Evolutionary conservation across 2,888 invertebrate genomes (phyloP).

Genomic region (Tenodera sinensis): DNA sequence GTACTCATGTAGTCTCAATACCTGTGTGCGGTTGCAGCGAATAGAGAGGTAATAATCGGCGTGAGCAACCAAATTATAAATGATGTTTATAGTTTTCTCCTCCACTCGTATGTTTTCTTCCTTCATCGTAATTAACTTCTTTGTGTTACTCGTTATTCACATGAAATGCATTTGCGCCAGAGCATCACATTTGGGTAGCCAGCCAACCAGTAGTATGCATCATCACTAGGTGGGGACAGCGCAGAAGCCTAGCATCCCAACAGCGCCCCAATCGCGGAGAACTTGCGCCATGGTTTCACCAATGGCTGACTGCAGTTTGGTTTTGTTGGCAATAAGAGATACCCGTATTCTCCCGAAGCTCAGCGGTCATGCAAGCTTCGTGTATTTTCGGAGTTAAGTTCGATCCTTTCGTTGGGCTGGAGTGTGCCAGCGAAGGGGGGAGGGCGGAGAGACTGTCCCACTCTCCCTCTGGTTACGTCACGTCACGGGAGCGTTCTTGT

Average conservation of each 20-base stretch:
- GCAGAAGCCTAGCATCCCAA: background rate
- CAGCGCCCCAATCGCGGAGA: constrained; percentile 12
- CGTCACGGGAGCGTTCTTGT: background rate
- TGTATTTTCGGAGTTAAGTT: constrained; percentile 1
- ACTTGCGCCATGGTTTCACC: constrained; percentile 22
- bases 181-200: constrained; percentile 8
- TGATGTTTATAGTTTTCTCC: constrained; percentile 11
- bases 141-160: constrained; percentile 5
- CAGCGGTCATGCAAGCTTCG: background rate
- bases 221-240: background rate
- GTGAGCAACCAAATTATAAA: constrained; percentile 12
- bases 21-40: too few species aligned
- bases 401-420: background rate
- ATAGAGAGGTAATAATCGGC: background rate
- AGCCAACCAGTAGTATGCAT: constrained; percentile 11
- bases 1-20: too few species aligned
- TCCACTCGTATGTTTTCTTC: background rate
- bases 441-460: background rate
- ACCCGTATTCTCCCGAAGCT: background rate
- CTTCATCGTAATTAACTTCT: background rate
- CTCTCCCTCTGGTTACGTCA: background rate
- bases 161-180: constrained; percentile 14
- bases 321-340: constrained; percentile 2
- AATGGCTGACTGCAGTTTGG: background rate
- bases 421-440: background rate